These are phyloP conservation scores for Notoglanidium macrostoma DNA, from an alignment of 2,797 vertebrate genomes.

Conservation along the genomic window DNA sequence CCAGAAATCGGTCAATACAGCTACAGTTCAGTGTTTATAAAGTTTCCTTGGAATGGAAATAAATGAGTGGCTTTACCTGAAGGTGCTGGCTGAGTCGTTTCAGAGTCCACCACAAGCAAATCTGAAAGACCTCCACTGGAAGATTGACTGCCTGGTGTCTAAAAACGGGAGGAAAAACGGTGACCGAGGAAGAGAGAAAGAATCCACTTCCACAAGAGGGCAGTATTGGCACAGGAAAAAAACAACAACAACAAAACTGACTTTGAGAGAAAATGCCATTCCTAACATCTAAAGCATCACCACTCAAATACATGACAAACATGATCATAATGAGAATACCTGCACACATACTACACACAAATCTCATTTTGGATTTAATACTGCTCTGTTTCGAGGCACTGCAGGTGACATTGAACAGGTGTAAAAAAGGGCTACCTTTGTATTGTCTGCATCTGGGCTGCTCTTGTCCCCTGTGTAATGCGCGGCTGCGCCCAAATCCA, in stretches of 20 bases:
- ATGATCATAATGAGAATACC: not conserved
- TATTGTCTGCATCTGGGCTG: constrained; percentile 75
- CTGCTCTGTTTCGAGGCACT: not conserved
- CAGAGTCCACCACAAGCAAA: constrained; percentile 86
- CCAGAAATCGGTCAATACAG: not conserved
- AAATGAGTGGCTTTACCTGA: constrained; percentile 73
- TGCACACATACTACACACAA: not conserved
- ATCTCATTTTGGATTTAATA: too few relatives aligned
- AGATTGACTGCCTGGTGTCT: constrained; percentile 78
- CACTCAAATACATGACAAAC: not conserved
- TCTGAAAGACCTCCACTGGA: constrained; percentile 85
- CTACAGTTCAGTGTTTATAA: not conserved
- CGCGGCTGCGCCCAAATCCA: constrained; percentile 95
- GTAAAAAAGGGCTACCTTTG: constrained; percentile 66
- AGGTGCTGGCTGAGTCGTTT: constrained; percentile 69
- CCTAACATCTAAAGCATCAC: not conserved
- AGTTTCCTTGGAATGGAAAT: not conserved
- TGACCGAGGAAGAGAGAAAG: not conserved
- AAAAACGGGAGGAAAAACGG: constrained; percentile 34
- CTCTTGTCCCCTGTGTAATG: constrained; percentile 92
- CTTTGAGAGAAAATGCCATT: not conserved
- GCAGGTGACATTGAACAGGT: not conserved
- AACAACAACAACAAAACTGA: not conserved
- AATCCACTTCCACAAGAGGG: constrained; percentile 47
- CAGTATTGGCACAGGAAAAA: constrained; percentile 44